Conservation (phyloP, 2,113 vertebrate species). For the Ariopsis seemanni region DNA sequence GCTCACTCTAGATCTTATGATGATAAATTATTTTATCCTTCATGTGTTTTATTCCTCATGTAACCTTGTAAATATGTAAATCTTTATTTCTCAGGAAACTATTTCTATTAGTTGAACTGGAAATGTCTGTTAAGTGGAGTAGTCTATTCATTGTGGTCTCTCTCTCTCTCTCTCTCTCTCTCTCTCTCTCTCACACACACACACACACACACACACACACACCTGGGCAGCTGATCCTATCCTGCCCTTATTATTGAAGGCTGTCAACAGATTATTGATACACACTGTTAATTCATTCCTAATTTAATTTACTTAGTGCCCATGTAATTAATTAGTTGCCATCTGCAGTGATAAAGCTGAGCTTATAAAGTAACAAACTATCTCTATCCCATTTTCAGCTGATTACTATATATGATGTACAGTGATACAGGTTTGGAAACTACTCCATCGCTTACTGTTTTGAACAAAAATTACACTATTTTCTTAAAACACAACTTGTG, state of each 20-base stretch:
- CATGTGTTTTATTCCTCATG: slow-evolving; percentile 4
- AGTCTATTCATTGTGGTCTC: not conserved
- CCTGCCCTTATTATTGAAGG: slow-evolving; percentile 52
- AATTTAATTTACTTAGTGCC: slow-evolving; percentile 69
- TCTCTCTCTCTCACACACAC: no score
- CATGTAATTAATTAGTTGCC: slow-evolving; percentile 65
- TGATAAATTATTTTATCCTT: slow-evolving; percentile 15
- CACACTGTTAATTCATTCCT: slow-evolving; percentile 57
- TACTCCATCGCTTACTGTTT: not conserved
- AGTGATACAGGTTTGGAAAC: not conserved
- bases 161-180: not conserved
- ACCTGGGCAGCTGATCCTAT: slow-evolving; percentile 45
- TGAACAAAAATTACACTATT: not conserved
- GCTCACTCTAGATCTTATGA: not conserved
- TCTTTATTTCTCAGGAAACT: slow-evolving; percentile 12
- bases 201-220: slow-evolving; percentile 24
- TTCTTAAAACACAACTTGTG: not conserved
- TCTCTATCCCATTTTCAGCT: slow-evolving; percentile 38
- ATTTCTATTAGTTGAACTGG: slow-evolving; percentile 20
- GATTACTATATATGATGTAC: slow-evolving; percentile 5
- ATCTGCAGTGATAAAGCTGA: slow-evolving; percentile 61
- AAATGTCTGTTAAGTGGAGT: slow-evolving; percentile 4
- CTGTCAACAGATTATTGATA: slow-evolving; percentile 65
- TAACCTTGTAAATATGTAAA: slow-evolving; percentile 14
- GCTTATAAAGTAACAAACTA: slow-evolving; percentile 59